Evolutionary conservation across 2,888 invertebrate genomes (phyloP).

Genomic region (Ferdinandea cuprea): DNA sequence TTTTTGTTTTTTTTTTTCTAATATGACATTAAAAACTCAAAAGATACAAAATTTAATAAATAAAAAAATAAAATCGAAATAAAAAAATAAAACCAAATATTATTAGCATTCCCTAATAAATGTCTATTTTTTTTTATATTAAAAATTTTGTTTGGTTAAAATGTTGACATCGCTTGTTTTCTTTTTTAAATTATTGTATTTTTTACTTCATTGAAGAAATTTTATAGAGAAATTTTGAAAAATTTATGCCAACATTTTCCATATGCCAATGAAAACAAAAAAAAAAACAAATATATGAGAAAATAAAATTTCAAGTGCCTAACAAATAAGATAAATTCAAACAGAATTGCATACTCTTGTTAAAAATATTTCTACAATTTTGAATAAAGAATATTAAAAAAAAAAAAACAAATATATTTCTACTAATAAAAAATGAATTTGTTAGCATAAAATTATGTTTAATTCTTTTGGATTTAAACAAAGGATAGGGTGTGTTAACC

Average conservation of each 20-base stretch:
- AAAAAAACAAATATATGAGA: slow-evolving; percentile 40
- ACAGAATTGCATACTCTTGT: slow-evolving; percentile 41
- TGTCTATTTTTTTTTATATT: slow-evolving; percentile 11
- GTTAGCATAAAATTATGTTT: slow-evolving; percentile 68
- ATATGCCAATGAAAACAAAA: slow-evolving; percentile 72
- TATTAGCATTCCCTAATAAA: slow-evolving; percentile 62
- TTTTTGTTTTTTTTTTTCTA: slow-evolving; percentile 48
- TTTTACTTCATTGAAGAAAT: slow-evolving; percentile 57
- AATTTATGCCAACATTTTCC: slow-evolving; percentile 82
- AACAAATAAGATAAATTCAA: slow-evolving; percentile 43
- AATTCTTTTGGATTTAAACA: slow-evolving; percentile 54
- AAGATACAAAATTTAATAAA: slow-evolving; percentile 46
- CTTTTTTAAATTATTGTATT: slow-evolving; percentile 60
- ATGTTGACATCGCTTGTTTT: slow-evolving; percentile 83
- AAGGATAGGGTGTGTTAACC: slow-evolving; percentile 81
- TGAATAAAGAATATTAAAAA: slow-evolving; percentile 6
- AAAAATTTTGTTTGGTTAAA: slow-evolving; percentile 78
- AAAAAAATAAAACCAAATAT: slow-evolving; percentile 56
- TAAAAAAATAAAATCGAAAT: slow-evolving; percentile 30
- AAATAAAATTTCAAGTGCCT: slow-evolving; percentile 68
- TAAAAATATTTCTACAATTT: slow-evolving; percentile 30
- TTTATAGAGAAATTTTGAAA: slow-evolving; percentile 75
- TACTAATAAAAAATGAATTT: slow-evolving; percentile 60
- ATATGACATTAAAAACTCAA: slow-evolving; percentile 71
- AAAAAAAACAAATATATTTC: slow-evolving; percentile 15